Conservation (phyloP, 2,888 invertebrate genomes). For the Lottia gigantea region DNA sequence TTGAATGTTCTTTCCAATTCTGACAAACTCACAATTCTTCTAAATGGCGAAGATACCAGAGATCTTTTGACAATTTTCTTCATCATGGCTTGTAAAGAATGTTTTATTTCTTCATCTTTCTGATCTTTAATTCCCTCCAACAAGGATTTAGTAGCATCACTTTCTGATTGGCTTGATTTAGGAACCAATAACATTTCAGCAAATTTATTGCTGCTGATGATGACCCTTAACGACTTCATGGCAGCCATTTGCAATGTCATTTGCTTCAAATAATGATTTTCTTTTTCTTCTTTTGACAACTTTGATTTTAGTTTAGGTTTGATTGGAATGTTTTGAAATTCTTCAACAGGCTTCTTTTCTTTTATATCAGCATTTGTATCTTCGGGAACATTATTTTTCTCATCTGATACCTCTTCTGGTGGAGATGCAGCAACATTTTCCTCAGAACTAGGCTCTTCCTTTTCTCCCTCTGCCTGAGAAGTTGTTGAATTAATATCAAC, state of each 20-base stretch:
- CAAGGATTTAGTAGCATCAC: constrained; percentile 40
- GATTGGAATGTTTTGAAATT: not conserved
- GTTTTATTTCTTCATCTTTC: constrained; percentile 54
- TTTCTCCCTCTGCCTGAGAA: not conserved
- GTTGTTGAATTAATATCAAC: not conserved
- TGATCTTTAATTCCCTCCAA: constrained; percentile 50
- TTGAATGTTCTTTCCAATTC: constrained; percentile 66
- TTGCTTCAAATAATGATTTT: constrained; percentile 70
- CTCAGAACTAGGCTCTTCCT: not conserved
- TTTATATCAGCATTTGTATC: not conserved
- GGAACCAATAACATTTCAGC: constrained; percentile 73
- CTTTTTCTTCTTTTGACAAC: constrained; percentile 48
- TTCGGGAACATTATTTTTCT: not conserved
- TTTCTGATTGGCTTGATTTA: constrained; percentile 55
- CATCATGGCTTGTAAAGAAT: constrained; percentile 57
- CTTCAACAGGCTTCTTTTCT: not conserved
- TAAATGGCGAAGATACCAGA: constrained; percentile 58
- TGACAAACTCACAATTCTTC: constrained; percentile 56
- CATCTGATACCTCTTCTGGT: not conserved
- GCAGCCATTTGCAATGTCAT: constrained; percentile 73
- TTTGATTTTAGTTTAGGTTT: not conserved
- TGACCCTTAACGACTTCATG: constrained; percentile 72
- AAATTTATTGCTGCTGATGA: constrained; percentile 72
- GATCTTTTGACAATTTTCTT: constrained; percentile 62
- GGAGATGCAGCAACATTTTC: not conserved